Base-by-base conservation (phyloP, 2,113 vertebrate species). In the Garra rufa region DNA sequence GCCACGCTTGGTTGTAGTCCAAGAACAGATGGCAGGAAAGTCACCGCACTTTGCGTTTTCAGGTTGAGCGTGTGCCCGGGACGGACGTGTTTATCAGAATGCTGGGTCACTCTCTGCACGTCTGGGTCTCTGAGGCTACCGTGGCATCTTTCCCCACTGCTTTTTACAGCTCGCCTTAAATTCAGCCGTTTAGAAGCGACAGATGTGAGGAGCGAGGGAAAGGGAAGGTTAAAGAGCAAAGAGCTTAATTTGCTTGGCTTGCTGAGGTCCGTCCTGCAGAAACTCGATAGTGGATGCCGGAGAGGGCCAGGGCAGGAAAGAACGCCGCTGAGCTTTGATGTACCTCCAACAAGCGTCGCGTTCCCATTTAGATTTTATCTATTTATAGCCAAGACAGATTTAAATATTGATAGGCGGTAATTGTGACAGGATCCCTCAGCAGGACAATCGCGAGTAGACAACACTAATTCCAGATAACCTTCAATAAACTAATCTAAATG, bases 391-490 rank as follows among this genome's bases (percentile, higher is more conserved):
- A 65, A 80, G 30, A 57, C 26, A 4, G 70, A 87, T 83, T 73
- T 87, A 61, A 55, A 77, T 86, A 82, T 83, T 71, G 85, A 86
- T 86, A 84, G 78, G 65, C 38, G 30, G 19, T 81, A 86, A 84
- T 84, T 86, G 80, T 55, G 71, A 38, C 57, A 30, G 55, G 57
- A 55, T 76, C 26, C 48, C 28, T 55, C 74, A 9, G 34, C 52
- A 43, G 34, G 76, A 61, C 76, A 43, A 78, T 61, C 76, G 0
- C 13, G 34, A 41, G 21, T 30, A 65, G 77, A 63, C 57, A 67
- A 48, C 7, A 17, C 43, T 80, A 67, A 80, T 67, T 65, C 52
- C 52, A 77, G 75, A 57, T 57, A 77, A 77, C 21, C 28, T 77
- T 77, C 41, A 79, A 44, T 63, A 65, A 65, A 13, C 41, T n/a